Base-by-base conservation (phyloP, 2,888 invertebrate genomes). In the Stictocephala bisonia region DNA sequence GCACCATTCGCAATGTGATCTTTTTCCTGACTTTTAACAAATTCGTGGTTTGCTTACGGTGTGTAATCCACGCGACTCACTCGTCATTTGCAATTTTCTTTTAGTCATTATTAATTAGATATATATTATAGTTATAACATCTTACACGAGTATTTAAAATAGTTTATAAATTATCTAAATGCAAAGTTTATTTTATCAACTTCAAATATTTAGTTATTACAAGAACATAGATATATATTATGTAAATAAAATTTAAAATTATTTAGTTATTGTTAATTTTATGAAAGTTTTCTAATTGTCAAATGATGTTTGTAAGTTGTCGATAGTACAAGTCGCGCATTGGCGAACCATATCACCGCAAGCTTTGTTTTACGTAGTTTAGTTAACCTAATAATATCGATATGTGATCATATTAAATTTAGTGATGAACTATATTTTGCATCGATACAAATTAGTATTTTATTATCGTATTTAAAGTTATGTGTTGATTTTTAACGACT, bases 401-500 rank as follows among this genome's bases (percentile, higher is more conserved):
- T 41, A 69, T 73, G 69, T 69, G 69, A 73, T 69, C 69, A 48
- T 58, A 56, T 60, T 44, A 73, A 67, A 64, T 71, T 71, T 50
- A 71, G 71, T 44, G 60, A 60, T 71, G 56, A 72, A 53, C 67
- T 48, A 73, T 73, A 60, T 73, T 73, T 73, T 69, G 58, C 73
- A 69, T 68, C 41, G 31, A 60, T 56, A 69, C 58, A 68, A 64
- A 64, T 64, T 73, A 73, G 73, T 73, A 73, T 73, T 73, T 73
- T 73, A 68, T 68, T 73, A 73, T 53, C 44, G 58, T 67, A 68
- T 68, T 68, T 76, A 76, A 78, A 76, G 76, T 76, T 76, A 75
- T 75, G 78, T 78, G 75, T 76, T 76, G 77, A 77, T 77, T 78
- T 78, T 77, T 76, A 77, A 74, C 71, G 70, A 74, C 58, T 75